A percentile compares a stretch with the other conserved stretches of the same genome.
Evolutionary conservation across 2,113 vertebrate species (phyloP).

Genomic region (Helogale parvula): DNA sequence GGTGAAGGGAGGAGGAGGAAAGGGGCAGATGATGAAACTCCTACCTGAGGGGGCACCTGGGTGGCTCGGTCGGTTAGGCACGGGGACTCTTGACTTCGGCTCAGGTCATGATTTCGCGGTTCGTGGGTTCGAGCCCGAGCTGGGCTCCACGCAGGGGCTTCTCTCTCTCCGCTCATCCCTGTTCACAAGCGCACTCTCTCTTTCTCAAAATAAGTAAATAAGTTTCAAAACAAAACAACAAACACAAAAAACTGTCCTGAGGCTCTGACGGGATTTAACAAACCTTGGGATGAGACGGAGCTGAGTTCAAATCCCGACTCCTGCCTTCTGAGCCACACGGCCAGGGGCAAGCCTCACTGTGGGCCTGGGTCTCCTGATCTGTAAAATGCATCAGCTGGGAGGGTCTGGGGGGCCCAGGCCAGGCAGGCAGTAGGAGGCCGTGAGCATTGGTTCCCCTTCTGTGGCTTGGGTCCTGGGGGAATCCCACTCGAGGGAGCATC

Average conservation of each 20-base stretch:
- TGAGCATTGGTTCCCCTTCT: not conserved
- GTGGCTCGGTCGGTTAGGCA: too few species aligned
- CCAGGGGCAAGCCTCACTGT: not conserved
- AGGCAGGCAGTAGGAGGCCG: too few species aligned
- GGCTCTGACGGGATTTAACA: rapidly evolving
- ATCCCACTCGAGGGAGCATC: not conserved
- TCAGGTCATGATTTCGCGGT: too few species aligned
- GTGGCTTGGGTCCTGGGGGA: not conserved
- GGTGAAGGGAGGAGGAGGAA: not conserved
- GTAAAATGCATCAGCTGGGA: rapidly evolving
- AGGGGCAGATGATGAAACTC: too few species aligned
- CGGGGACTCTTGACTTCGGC: too few species aligned
- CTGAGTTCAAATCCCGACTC: not conserved
- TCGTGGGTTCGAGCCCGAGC: not conserved
- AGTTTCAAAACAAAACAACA: too few species aligned
- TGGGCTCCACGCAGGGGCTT: too few species aligned
- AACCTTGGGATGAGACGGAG: not conserved
- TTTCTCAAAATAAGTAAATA: too few species aligned
- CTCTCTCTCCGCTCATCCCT: too few species aligned
- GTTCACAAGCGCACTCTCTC: too few species aligned
- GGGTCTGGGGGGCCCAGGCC: not conserved
- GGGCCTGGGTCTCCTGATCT: not conserved
- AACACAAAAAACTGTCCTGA: not conserved
- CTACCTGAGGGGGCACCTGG: too few species aligned
- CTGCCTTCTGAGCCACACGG: not conserved